Percentiles rank a stretch among this genome's conserved stretches.
phyloP scores from a whole-genome alignment of 2,888 invertebrate genomes.

The Meteorus cinctellus region DNA sequence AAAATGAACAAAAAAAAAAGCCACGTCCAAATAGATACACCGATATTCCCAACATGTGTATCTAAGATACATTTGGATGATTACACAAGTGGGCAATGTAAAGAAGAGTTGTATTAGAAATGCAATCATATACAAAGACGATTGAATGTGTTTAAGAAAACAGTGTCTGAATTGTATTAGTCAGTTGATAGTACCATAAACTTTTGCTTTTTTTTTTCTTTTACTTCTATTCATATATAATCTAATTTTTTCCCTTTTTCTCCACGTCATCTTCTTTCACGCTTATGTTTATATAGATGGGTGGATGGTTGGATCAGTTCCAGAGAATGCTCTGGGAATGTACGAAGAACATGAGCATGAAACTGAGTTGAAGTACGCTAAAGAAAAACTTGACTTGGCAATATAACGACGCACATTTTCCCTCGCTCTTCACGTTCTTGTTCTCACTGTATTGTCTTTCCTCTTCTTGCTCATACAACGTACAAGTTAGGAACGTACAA shows the following conservation, averaged over 20 bases:
- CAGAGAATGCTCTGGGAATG: conserved; percentile 51
- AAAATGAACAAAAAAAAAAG: not conserved
- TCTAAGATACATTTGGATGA: conserved; percentile 5
- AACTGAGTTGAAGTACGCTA: conserved; percentile 19
- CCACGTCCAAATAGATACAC: not conserved
- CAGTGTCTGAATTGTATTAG: conserved; percentile 22
- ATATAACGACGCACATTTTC: conserved; percentile 23
- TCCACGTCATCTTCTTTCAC: not conserved
- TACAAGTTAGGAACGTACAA: not conserved
- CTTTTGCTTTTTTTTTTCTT: not conserved
- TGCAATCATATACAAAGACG: conserved; percentile 13
- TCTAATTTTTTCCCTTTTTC: not conserved
- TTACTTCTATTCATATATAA: not conserved
- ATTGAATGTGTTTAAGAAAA: conserved; percentile 23
- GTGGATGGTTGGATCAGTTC: conserved; percentile 45
- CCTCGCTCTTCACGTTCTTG: not conserved
- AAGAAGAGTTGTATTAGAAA: not conserved
- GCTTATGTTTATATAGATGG: not conserved
- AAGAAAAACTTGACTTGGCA: conserved; percentile 41
- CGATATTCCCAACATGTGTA: not conserved
- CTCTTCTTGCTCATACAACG: not conserved
- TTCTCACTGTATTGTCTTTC: not conserved
- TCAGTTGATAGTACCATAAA: conserved; percentile 4
- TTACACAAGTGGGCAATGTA: conserved; percentile 2
- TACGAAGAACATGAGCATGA: conserved; percentile 41